A percentile compares a stretch with the other conserved stretches of the same genome.
Conservation (phyloP, 1,140 invertebrate genomes). For the Drosophila seguyi region DNA sequence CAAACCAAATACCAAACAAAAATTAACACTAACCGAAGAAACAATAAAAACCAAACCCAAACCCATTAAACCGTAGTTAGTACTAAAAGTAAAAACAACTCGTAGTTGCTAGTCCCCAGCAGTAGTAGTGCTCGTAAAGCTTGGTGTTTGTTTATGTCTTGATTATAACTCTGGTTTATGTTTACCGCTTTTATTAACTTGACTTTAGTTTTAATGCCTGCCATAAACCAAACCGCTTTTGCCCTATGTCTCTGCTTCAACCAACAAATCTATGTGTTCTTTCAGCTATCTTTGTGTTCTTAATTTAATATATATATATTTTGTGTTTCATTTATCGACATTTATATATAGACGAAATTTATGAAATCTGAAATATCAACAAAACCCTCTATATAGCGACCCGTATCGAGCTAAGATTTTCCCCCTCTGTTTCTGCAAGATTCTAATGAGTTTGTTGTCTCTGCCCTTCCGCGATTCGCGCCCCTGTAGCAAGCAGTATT, state of each 20-base stretch:
- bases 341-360: constrained; percentile 24
- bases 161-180: constrained; percentile 54
- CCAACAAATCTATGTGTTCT: constrained; percentile 52
- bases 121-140: constrained; percentile 57
- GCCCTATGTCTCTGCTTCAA: constrained; percentile 30
- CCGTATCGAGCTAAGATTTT: constrained; percentile 43
- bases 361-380: constrained; percentile 11
- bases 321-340: constrained; percentile 58
- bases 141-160: constrained; percentile 69
- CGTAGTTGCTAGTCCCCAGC: constrained; percentile 61
- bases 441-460: constrained; percentile 21
- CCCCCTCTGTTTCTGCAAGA: background rate
- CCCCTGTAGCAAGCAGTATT: constrained; percentile 94
- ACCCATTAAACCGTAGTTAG: constrained; percentile 75
- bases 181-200: constrained; percentile 37
- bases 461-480: no score
- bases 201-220: constrained; percentile 38
- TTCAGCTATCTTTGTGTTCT: constrained; percentile 80
- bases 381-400: constrained; percentile 34
- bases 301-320: constrained; percentile 53
- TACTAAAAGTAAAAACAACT: constrained; percentile 66
- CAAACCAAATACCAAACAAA: constrained; percentile 26
- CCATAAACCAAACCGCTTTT: constrained; percentile 29
- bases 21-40: constrained; percentile 69
- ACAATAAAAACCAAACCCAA: constrained; percentile 41